A percentile compares a stretch with the other conserved stretches of the same genome.
phyloP scores from a whole-genome alignment of 2,797 vertebrate genomes.

The Eutrigla gurnardus region DNA sequence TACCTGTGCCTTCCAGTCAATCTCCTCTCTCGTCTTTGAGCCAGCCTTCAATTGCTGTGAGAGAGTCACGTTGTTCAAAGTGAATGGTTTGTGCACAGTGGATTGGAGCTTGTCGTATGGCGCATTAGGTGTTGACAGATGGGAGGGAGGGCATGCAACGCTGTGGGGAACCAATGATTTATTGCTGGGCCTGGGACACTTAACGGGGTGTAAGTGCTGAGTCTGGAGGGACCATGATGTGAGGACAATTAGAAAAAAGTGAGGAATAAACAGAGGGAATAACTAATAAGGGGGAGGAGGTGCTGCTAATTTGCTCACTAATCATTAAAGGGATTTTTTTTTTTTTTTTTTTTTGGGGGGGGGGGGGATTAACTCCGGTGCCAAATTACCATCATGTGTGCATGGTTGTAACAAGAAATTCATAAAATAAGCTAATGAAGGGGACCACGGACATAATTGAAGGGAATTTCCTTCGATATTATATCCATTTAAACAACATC shows the following conservation, averaged over 20 bases:
- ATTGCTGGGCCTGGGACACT: slow-evolving; percentile 73
- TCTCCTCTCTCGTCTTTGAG: slow-evolving; percentile 46
- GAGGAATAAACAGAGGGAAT: slow-evolving; percentile 41
- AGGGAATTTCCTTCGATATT: slow-evolving; percentile 8
- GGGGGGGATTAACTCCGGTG: slow-evolving; percentile 3
- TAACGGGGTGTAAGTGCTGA: slow-evolving; percentile 75
- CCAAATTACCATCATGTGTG: slow-evolving; percentile 11
- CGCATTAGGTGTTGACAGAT: slow-evolving; percentile 83
- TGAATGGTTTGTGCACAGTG: slow-evolving; percentile 68
- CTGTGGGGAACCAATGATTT: slow-evolving; percentile 80
- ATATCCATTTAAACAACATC: slow-evolving; percentile 43
- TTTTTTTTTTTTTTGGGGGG: neutral
- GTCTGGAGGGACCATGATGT: slow-evolving; percentile 68
- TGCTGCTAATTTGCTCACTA: slow-evolving; percentile 6
- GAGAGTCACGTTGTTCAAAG: slow-evolving; percentile 73
- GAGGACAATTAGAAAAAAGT: slow-evolving; percentile 56
- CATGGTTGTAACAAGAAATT: slow-evolving; percentile 25
- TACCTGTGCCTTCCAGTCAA: slow-evolving; percentile 56
- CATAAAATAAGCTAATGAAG: slow-evolving; percentile 6
- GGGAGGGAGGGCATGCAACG: slow-evolving; percentile 73
- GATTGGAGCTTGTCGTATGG: slow-evolving; percentile 73
- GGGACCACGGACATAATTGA: slow-evolving; percentile 27
- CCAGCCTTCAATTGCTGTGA: slow-evolving; percentile 56
- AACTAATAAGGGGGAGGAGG: slow-evolving; percentile 24
- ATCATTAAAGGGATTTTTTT: slow-evolving; percentile 15